These are phyloP conservation scores for Mastomys natalensis DNA, from an alignment of 2,113 vertebrate genomes.

Conservation along the genomic window DNA sequence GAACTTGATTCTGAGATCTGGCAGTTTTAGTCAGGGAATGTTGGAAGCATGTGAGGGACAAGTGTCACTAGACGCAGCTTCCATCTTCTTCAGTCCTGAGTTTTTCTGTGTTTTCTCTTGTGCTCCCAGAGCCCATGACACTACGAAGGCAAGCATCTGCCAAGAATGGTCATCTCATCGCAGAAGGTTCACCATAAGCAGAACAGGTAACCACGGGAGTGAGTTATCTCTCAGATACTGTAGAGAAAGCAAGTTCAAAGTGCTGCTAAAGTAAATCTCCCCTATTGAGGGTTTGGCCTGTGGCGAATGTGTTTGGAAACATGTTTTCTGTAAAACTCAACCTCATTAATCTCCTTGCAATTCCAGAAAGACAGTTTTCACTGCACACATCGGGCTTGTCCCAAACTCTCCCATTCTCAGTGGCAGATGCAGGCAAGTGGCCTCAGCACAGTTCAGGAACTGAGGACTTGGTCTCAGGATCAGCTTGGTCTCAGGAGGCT, in stretches of 20 bases:
- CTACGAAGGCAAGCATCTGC: not conserved
- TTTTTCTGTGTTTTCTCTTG: not conserved
- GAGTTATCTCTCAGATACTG: constrained; percentile 49
- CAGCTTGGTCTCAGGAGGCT: not conserved
- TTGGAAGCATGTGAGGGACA: not conserved
- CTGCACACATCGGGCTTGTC: constrained; percentile 79
- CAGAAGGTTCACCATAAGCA: not conserved
- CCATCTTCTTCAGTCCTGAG: not conserved
- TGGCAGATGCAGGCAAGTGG: constrained; percentile 39
- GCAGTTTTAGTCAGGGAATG: constrained; percentile 43
- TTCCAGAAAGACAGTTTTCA: constrained; percentile 80
- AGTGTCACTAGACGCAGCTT: not conserved
- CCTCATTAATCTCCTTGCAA: constrained; percentile 78
- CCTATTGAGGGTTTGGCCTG: constrained; percentile 73
- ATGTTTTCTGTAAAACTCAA: constrained; percentile 79
- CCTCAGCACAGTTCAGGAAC: not conserved
- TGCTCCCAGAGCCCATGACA: not conserved
- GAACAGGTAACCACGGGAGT: constrained; percentile 8
- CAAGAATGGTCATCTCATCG: not conserved
- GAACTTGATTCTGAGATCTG: constrained; percentile 44
- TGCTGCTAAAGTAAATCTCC: constrained; percentile 72
- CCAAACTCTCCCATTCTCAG: constrained; percentile 49
- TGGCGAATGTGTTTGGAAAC: constrained; percentile 80
- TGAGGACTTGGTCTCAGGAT: not conserved
- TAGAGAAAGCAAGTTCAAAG: constrained; percentile 63